Percentiles rank a stretch among this genome's conserved stretches.
Conservation (phyloP, 64 coral and sea anemone genomes). For the Stylophora pistillata region DNA sequence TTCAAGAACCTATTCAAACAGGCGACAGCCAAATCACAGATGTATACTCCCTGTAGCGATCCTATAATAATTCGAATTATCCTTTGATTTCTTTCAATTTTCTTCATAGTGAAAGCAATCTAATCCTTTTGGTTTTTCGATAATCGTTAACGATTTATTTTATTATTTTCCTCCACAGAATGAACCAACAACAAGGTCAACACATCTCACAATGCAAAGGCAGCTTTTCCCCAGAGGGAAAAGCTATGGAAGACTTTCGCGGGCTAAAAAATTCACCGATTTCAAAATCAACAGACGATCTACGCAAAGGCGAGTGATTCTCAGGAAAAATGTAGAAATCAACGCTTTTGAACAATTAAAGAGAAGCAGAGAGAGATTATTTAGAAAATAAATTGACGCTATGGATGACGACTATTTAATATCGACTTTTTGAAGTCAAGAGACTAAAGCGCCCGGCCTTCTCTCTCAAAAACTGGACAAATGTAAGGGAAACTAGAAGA, state of each 20-base stretch:
- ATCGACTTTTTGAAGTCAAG: not conserved
- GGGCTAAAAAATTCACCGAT: constrained; percentile 80
- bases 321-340: not conserved
- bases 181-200: constrained; percentile 67
- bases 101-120: not conserved
- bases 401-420: constrained; percentile 26
- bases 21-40: constrained; percentile 7
- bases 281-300: constrained; percentile 43
- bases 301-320: constrained; percentile 38
- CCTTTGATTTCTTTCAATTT: constrained; percentile 3
- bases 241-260: constrained; percentile 67
- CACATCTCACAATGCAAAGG: constrained; percentile 55
- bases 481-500: not conserved
- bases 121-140: not conserved
- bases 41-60: constrained; percentile 26
- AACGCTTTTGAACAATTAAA: constrained; percentile 27
- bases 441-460: not conserved
- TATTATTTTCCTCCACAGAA: constrained; percentile 29
- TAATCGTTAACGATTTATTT: constrained; percentile 7
- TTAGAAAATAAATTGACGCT: not conserved
- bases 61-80: not conserved
- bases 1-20: constrained; percentile 28
- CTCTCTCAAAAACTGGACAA: not conserved
- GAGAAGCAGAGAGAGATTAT: constrained; percentile 3
- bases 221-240: constrained; percentile 65